Evolutionary conservation across 2,797 vertebrate genomes (phyloP), one percentile per base, ranked within the genome.

Genomic region (Rhyacichthys aspro): DNA sequence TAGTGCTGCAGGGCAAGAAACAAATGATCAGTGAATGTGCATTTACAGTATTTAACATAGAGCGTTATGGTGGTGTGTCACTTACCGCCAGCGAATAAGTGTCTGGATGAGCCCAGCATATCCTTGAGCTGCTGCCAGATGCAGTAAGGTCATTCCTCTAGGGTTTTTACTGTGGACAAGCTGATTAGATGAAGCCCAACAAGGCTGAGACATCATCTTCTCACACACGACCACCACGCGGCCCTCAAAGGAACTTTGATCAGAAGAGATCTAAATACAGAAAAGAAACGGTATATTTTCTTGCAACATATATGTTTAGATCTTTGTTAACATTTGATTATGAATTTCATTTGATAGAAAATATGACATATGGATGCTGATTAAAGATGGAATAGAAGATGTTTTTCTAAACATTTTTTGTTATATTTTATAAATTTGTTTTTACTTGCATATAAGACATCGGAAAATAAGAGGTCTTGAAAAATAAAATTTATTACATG

Each of bases 121-220:
- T 79, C 96, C 96, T 86, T 97, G 96, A 62, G 95, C 96, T 0
- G 96, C 96, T 0, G 96, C 96, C 88, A 98, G 88, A 81, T 98
- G 96, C 46, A 98, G 90, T 69, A 98, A 91, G 17, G 95, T 98
- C 96, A 98, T 98, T 62, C 97, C 97, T 54, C 97, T 92, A 88
- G 98, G 98, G 36, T 96, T 99, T 91, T 98, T 98, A 0, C 94
- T 96, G 71, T 99, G 97, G 84, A 98, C 95, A 52, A 99, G 90
- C 82, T 98, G 96, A 88, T 98, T 98, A 67, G 97, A 98, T 81
- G 96, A 96, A 8, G 95, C 93, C 97, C 97, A 99, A 86, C 97
- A 98, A 7, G 96, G 93, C 9, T 97, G 93, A 72, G 94, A 95
- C 97, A 99, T 99, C 97, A 99, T 98, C 92, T 99, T 98, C 87